Evolutionary conservation across 2,888 invertebrate species (phyloP), one percentile per base, ranked within the genome.

Genomic region (Theretra japonica): DNA sequence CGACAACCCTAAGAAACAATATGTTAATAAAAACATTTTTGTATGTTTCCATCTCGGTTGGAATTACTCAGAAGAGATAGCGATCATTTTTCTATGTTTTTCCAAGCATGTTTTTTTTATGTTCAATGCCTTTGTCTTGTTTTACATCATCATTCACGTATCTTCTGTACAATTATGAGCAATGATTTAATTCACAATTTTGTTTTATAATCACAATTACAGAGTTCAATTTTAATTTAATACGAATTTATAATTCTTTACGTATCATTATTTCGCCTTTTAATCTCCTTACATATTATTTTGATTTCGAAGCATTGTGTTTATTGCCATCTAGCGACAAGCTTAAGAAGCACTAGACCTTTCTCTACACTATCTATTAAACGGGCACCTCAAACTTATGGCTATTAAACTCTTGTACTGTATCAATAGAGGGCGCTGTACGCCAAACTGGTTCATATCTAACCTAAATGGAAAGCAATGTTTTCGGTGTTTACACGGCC

Each of bases 371-470:
- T 62, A 73, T 70, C 71, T 69, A 57, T 41, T 30, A 6, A 50
- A 76, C 41, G 28, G 73, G 21, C 72, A 57, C 6, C 4, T 65
- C 72, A 28, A 59, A 8, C 17, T 58, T 41, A 57, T 11, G 15
- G 19, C 6, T 17, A 15, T 41, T 7, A 30, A 4, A 23, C 58
- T 70, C 25, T 25, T 23, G 41, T 6, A 28, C 6, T 3, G 25
- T 41, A 30, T 59, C 28, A 60, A 79, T 69, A 91, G 90, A 86
- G 90, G 90, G 88, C 90, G 84, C 77, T 74, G 82, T 75, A 56
- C 58, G 73, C 72, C 71, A 65, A 50, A 71, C 68, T 62, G 30
- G 50, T 74, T 74, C 71, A 73, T 76, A 77, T 74, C 79, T 77
- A 76, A 75, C 74, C 72, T 79, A 77, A 77, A 82, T 78, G 76